Evolutionary conservation across 2,113 vertebrate genomes (phyloP).

Genomic region (Pomatostomus ruficeps): DNA sequence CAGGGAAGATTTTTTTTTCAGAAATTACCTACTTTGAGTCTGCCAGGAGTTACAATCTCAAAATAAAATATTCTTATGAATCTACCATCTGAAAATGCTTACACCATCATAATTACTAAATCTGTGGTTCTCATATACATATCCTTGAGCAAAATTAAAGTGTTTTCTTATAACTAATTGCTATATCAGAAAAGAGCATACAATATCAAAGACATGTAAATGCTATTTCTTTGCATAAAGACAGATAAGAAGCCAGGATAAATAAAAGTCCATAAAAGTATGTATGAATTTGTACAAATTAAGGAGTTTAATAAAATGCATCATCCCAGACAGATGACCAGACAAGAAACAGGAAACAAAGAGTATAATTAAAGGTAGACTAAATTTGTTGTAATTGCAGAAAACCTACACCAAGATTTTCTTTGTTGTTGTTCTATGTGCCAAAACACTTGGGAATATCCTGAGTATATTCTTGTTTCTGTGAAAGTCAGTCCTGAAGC

Average conservation of each 20-base stretch:
- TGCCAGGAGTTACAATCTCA: not conserved
- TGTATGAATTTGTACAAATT: not conserved
- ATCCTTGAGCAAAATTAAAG: not conserved
- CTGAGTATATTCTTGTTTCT: constrained; percentile 11
- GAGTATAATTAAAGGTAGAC: constrained; percentile 20
- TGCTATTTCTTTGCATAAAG: constrained; percentile 1
- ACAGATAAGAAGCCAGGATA: not conserved
- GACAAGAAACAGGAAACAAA: not conserved
- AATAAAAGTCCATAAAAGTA: constrained; percentile 3
- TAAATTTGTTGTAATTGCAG: not conserved
- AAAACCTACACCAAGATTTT: constrained; percentile 15
- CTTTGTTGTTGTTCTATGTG: constrained; percentile 6
- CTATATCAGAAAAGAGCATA: not conserved
- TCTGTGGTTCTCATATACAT: not conserved
- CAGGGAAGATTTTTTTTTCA: not conserved
- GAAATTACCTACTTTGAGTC: not conserved
- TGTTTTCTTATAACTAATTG: not conserved
- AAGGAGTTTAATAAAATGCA: not conserved
- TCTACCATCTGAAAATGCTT: not conserved
- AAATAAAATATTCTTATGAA: not conserved
- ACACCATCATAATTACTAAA: not conserved
- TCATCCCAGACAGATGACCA: not conserved
- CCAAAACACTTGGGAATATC: not conserved
- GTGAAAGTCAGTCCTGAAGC: not conserved
- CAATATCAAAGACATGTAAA: not conserved